Percentiles rank a stretch among this genome's conserved stretches.
Conservation (phyloP, 2,797 vertebrate species). For the Chelmon rostratus region DNA sequence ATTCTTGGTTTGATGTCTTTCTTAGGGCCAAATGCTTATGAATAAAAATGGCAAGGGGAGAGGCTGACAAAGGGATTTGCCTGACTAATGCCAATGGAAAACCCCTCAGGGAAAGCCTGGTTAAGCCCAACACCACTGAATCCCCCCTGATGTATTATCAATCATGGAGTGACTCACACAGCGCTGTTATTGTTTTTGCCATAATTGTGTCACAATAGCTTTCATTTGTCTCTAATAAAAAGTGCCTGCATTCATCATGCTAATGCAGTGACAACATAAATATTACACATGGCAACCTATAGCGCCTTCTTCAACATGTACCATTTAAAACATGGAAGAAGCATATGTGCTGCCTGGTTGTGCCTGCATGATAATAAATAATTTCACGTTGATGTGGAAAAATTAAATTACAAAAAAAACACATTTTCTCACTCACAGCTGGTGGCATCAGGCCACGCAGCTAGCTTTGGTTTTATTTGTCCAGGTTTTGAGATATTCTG, state of each 20-base stretch:
- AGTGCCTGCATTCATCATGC: constrained; percentile 80
- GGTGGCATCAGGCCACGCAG: neutral
- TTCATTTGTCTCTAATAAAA: constrained; percentile 85
- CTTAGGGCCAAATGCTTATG: constrained; percentile 85
- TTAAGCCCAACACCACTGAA: constrained; percentile 78
- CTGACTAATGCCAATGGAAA: constrained; percentile 83
- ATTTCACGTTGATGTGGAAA: constrained; percentile 50
- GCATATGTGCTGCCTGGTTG: constrained; percentile 61
- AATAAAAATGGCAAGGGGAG: constrained; percentile 85
- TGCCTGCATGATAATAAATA: constrained; percentile 35
- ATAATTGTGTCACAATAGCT: constrained; percentile 83
- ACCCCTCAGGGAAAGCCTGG: constrained; percentile 80
- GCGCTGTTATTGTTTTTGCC: constrained; percentile 83
- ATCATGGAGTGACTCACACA: constrained; percentile 77
- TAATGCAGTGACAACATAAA: constrained; percentile 77
- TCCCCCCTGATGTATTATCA: constrained; percentile 78
- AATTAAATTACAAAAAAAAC: constrained; percentile 32
- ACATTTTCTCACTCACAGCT: neutral
- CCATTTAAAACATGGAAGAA: constrained; percentile 43
- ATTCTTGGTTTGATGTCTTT: constrained; percentile 88
- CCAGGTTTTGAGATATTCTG: neutral
- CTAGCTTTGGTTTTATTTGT: neutral
- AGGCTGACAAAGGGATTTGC: constrained; percentile 87
- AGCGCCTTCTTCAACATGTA: constrained; percentile 46
- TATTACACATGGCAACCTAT: constrained; percentile 66